Conservation (phyloP, 2,113 vertebrate genomes). For the Camelus dromedarius region DNA sequence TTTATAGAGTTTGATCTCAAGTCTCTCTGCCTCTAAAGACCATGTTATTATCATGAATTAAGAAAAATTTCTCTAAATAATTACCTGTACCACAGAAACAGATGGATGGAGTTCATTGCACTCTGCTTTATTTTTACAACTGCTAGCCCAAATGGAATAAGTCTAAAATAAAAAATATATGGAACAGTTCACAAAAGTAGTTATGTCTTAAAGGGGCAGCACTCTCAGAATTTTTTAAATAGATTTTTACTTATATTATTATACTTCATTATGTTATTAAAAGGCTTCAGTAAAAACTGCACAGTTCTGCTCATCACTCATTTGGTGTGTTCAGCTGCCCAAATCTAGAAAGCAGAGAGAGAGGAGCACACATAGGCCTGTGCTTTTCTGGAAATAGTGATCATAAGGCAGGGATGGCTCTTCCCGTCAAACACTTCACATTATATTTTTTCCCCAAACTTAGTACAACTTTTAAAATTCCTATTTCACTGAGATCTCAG, state of each 20-base stretch:
- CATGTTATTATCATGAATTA: neutral
- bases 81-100: constrained; percentile 97
- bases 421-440: neutral
- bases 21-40: neutral
- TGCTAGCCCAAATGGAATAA: constrained; percentile 99
- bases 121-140: constrained; percentile 97
- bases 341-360: neutral
- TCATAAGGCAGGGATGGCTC: neutral
- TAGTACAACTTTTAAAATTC: constrained; percentile 21
- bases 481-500: neutral
- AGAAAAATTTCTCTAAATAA: neutral
- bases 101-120: constrained; percentile 98
- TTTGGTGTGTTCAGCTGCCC: neutral
- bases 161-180: constrained; percentile 86
- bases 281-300: neutral
- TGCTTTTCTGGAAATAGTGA: neutral
- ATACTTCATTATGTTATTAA: neutral
- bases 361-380: neutral
- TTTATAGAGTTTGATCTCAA: constrained; percentile 8
- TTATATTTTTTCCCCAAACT: neutral
- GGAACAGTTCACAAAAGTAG: neutral
- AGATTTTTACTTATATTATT: neutral
- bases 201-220: neutral
- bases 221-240: neutral
- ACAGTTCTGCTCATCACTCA: neutral